Conservation (phyloP, 2,888 invertebrate genomes). For the Metellina segmentata region DNA sequence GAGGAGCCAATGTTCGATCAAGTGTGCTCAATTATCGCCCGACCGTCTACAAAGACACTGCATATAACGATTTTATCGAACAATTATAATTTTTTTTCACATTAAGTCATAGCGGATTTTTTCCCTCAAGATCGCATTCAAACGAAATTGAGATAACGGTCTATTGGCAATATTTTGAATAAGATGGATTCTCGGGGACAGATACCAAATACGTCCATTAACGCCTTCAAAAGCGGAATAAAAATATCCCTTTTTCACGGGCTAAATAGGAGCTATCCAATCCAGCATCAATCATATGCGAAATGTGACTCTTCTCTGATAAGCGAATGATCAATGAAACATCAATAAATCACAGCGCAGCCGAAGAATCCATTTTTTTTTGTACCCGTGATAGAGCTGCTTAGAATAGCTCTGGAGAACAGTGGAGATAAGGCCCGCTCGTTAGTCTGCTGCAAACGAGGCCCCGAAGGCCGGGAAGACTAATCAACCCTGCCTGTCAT, state of each 20-base stretch:
- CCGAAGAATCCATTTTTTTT: neutral
- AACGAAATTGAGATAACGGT: neutral
- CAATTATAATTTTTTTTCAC: neutral
- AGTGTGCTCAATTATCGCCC: too few relatives aligned
- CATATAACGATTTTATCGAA: neutral
- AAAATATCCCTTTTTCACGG: conserved; percentile 5
- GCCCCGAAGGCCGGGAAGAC: neutral
- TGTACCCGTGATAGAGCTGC: neutral
- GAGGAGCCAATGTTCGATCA: too few relatives aligned
- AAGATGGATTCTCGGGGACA: neutral
- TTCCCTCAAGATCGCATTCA: neutral
- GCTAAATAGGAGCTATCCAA: conserved; percentile 55
- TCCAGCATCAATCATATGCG: conserved; percentile 64
- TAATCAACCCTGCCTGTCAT: neutral
- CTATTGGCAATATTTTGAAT: conserved; percentile 1
- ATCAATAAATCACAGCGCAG: conserved; percentile 61
- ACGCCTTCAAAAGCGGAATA: neutral
- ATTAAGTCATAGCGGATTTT: neutral
- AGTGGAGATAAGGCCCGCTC: neutral
- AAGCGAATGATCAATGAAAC: conserved; percentile 61
- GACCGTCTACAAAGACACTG: neutral
- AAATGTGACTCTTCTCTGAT: conserved; percentile 60
- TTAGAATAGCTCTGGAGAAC: neutral
- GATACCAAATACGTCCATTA: neutral
- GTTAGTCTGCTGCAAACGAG: neutral